These are phyloP conservation scores for Heliocidaris tuberculata DNA, from an alignment of 35 echinoderm and acorn worm species.

Conservation along the genomic window DNA sequence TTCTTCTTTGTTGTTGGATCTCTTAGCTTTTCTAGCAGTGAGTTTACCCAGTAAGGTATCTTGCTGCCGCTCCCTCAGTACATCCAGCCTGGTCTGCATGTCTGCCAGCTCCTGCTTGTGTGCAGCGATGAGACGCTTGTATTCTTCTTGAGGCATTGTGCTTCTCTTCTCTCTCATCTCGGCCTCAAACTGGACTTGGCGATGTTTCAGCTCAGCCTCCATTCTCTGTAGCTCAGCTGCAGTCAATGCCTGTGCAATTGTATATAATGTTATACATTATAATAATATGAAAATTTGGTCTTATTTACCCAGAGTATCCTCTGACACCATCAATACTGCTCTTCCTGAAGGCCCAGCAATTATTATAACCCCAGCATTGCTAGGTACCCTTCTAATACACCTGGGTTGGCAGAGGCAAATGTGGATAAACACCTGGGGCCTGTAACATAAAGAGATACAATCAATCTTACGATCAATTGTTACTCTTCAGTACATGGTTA, in stretches of 20 bases:
- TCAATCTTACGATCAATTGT: too few relatives aligned
- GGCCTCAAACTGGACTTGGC: slow-evolving; percentile 69
- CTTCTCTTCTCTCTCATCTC: slow-evolving; percentile 73
- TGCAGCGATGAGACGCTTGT: slow-evolving; percentile 71
- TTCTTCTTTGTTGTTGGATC: background rate
- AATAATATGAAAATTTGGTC: too few relatives aligned
- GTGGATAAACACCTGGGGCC: too few relatives aligned
- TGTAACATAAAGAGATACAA: too few relatives aligned
- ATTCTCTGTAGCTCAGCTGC: slow-evolving; percentile 70
- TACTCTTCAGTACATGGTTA: too few relatives aligned
- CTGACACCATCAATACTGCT: too few relatives aligned
- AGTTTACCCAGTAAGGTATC: slow-evolving; percentile 82
- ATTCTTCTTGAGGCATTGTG: slow-evolving; percentile 75
- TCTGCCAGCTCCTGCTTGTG: slow-evolving; percentile 74
- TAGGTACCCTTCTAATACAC: too few relatives aligned
- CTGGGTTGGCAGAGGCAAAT: too few relatives aligned
- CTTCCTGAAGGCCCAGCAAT: too few relatives aligned
- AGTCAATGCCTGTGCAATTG: slow-evolving; percentile 46
- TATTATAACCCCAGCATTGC: too few relatives aligned
- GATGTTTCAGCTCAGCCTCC: slow-evolving; percentile 75
- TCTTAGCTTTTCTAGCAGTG: slow-evolving; percentile 64
- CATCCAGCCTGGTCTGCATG: slow-evolving; percentile 64
- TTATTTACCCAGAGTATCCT: too few relatives aligned
- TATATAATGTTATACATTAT: background rate
- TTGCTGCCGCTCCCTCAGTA: slow-evolving; percentile 69